phyloP scores from a whole-genome alignment of 2,797 vertebrate species.

The Sebastes kiyomatsui region DNA sequence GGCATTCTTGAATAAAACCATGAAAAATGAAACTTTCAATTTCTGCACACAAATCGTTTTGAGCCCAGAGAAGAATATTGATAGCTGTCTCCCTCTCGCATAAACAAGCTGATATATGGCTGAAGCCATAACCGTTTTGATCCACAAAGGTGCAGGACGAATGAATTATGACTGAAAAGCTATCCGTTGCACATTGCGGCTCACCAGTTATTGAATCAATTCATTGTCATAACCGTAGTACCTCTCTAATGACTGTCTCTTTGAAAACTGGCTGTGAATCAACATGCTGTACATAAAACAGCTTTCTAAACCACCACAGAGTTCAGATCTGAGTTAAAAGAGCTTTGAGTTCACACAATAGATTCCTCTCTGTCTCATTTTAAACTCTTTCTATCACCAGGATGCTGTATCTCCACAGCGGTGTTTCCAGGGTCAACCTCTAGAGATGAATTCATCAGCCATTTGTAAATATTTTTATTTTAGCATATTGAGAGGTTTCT shows the following conservation, averaged over 20 bases:
- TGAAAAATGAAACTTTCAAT: neutral
- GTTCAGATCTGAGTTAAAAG: neutral
- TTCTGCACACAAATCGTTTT: constrained; percentile 1
- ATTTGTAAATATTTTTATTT: neutral
- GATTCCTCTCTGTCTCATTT: neutral
- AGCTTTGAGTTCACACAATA: neutral
- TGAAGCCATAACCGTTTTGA: constrained; percentile 29
- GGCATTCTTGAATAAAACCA: neutral
- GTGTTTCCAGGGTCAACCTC: neutral
- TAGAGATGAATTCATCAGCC: neutral
- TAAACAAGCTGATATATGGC: constrained; percentile 47
- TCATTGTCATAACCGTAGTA: constrained; percentile 36
- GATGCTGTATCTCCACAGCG: neutral
- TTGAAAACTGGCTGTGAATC: constrained; percentile 21
- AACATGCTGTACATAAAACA: neutral
- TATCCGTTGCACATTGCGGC: constrained; percentile 49
- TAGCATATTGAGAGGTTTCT: neutral
- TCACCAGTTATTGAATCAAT: constrained; percentile 60
- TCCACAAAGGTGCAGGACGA: constrained; percentile 32
- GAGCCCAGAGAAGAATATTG: constrained; percentile 32
- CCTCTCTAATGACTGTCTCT: constrained; percentile 29
- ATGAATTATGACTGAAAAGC: constrained; percentile 66
- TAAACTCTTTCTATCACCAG: neutral
- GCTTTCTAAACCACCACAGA: neutral
- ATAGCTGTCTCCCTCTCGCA: constrained; percentile 33